Evolutionary conservation across 2,113 vertebrate genomes (phyloP).

Genomic region (Prionailurus bengalensis): DNA sequence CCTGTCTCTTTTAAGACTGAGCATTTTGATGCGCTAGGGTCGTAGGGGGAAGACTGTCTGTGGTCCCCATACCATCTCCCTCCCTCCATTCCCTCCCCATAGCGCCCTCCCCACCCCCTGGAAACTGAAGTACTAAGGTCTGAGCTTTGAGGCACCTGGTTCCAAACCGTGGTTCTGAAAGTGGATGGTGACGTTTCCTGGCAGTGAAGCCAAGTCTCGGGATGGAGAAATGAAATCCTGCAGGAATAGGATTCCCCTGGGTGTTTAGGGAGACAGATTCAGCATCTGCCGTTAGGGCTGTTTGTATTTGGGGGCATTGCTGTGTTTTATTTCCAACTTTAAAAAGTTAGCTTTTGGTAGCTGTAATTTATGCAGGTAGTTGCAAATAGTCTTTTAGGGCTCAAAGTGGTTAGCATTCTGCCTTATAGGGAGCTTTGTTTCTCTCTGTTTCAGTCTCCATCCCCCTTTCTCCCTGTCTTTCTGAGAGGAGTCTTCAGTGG

Average conservation of each 20-base stretch:
- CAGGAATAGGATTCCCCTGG: accelerated
- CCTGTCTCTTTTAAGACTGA: accelerated
- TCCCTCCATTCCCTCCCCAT: no score
- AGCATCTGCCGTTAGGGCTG: background rate
- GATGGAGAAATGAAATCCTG: background rate
- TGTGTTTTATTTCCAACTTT: background rate
- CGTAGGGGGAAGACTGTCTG: accelerated
- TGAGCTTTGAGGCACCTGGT: background rate
- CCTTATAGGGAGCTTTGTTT: background rate
- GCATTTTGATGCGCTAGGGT: accelerated
- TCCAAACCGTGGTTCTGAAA: accelerated
- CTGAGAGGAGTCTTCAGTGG: background rate
- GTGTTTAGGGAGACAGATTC: background rate
- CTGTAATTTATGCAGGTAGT: background rate
- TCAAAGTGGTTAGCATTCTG: background rate
- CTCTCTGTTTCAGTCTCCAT: background rate
- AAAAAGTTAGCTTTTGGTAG: background rate
- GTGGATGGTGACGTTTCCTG: accelerated
- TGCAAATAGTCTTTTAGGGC: background rate
- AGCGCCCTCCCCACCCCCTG: no score
- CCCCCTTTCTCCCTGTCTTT: background rate
- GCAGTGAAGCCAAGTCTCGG: accelerated
- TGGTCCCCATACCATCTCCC: accelerated
- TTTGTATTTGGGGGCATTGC: background rate
- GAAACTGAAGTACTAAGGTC: background rate